Percentiles rank a stretch among this genome's conserved stretches.
These are phyloP conservation scores for Nudaria mundana DNA, from an alignment of 2,888 invertebrate species.

Conservation along the genomic window DNA sequence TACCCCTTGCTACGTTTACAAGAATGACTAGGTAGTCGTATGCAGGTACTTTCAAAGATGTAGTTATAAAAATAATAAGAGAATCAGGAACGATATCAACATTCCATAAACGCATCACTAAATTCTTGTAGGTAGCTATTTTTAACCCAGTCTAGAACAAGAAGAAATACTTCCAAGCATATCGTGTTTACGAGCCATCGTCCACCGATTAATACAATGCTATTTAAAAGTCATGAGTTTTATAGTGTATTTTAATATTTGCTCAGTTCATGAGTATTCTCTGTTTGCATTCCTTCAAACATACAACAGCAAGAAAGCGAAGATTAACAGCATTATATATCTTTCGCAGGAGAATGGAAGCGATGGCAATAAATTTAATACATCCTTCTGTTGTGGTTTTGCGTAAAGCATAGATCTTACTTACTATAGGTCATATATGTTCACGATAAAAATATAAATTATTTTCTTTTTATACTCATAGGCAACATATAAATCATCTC, in stretches of 20 bases:
- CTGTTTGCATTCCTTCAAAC: conserved; percentile 22
- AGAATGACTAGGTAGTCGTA: too few species aligned
- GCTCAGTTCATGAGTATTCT: conserved; percentile 11
- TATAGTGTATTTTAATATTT: neutral
- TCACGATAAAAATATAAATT: conserved; percentile 38
- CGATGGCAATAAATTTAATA: conserved; percentile 54
- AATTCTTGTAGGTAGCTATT: neutral
- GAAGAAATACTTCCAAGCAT: neutral
- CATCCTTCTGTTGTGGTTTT: conserved; percentile 53
- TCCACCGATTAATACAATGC: neutral
- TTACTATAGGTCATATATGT: too few species aligned
- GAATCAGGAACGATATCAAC: neutral
- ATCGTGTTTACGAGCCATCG: neutral
- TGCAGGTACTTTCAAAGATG: too few species aligned
- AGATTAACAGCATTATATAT: conserved; percentile 19
- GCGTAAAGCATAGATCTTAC: conserved; percentile 45
- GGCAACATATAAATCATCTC: too few species aligned
- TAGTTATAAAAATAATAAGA: too few species aligned
- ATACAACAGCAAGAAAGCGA: conserved; percentile 19
- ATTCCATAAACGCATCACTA: neutral
- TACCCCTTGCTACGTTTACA: too few species aligned
- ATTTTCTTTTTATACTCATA: too few species aligned
- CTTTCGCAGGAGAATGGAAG: conserved; percentile 36
- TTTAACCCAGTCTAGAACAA: neutral
- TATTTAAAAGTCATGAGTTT: conserved; percentile 10